Evolutionary conservation across 2,113 vertebrate species (phyloP).

Genomic region (Protomyctophum bolini): DNA sequence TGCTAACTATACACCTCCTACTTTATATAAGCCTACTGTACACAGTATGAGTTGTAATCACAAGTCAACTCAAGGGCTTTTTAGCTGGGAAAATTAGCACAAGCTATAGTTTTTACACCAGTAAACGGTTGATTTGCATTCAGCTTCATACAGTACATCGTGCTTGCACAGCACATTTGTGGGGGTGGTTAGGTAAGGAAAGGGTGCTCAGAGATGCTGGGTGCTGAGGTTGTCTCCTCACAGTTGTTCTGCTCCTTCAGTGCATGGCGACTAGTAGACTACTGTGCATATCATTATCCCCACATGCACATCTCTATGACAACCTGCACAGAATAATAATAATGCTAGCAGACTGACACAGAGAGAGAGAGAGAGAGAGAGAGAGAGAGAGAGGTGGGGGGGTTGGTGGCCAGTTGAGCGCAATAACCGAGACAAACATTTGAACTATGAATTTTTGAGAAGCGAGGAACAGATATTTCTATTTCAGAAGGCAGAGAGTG

Average conservation of each 20-base stretch:
- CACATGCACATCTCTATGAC: conserved; percentile 81
- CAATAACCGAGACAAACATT: conserved; percentile 30
- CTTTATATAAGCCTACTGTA: background rate
- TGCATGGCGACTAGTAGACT: conserved; percentile 62
- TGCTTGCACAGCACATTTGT: conserved; percentile 67
- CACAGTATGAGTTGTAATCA: background rate
- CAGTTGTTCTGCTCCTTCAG: conserved; percentile 52
- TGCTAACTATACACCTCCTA: background rate
- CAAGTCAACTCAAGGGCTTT: conserved; percentile 26
- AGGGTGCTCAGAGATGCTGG: conserved; percentile 60
- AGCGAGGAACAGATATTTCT: conserved; percentile 35
- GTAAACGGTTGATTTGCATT: conserved; percentile 63
- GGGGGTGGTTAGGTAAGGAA: conserved; percentile 70
- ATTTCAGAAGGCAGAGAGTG: conserved; percentile 20
- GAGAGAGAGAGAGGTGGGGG: background rate
- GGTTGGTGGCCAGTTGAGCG: background rate
- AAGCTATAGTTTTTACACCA: conserved; percentile 46
- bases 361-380: conserved; percentile 30
- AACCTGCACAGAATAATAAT: conserved; percentile 76
- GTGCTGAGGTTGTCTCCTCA: conserved; percentile 55
- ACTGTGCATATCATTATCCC: conserved; percentile 76
- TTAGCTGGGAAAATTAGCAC: conserved; percentile 41
- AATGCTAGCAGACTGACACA: conserved; percentile 55
- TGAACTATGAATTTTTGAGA: conserved; percentile 30
- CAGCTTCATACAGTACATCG: conserved; percentile 50